Evolutionary conservation across 2,888 invertebrate genomes (phyloP).

Genomic region (Phortica magna): DNA sequence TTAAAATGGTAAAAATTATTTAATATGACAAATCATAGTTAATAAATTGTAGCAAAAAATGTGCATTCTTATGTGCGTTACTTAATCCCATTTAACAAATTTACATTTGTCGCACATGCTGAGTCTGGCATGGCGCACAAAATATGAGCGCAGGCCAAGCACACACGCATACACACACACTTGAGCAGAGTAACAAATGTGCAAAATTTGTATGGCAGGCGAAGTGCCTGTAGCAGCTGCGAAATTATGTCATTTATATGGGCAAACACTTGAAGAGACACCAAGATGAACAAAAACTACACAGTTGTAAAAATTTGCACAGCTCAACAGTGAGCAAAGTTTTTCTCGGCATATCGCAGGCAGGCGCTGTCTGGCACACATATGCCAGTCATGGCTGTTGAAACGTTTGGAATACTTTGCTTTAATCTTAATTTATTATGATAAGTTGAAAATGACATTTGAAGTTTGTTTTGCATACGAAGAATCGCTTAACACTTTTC

Average conservation of each 20-base stretch:
- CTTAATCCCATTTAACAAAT: conserved; percentile 67
- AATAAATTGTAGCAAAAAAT: conserved; percentile 44
- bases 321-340: no score
- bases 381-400: no score
- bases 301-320: no score
- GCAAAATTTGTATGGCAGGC: conserved; percentile 57
- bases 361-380: no score
- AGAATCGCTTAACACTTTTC: not conserved
- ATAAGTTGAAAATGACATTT: no score
- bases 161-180: not conserved
- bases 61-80: conserved; percentile 50
- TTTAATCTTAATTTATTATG: no score
- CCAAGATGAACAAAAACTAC: no score
- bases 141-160: not conserved
- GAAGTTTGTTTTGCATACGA: not conserved
- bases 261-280: conserved; percentile 35
- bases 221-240: conserved; percentile 59
- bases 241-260: conserved; percentile 71
- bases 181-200: conserved; percentile 53
- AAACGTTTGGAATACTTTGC: no score
- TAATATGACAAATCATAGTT: conserved; percentile 49
- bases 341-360: no score
- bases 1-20: conserved; percentile 35
- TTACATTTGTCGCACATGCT: conserved; percentile 51
- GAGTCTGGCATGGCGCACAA: conserved; percentile 13